A percentile compares a stretch with the other conserved stretches of the same genome.
phyloP scores from a whole-genome alignment of 1,140 invertebrate species.

The Anagrus nilaparvatae region DNA sequence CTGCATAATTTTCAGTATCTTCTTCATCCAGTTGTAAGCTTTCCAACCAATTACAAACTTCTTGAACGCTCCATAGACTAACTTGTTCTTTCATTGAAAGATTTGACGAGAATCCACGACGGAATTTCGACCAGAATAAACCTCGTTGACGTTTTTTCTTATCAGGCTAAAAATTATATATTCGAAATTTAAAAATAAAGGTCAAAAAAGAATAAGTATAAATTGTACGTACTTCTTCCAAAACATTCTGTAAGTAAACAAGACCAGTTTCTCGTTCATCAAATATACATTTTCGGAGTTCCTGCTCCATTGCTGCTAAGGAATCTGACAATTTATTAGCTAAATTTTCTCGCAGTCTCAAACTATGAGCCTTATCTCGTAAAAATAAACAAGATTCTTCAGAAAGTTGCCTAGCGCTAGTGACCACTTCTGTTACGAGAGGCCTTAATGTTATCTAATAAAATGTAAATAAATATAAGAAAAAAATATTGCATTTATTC shows the following conservation, averaged over 20 bases:
- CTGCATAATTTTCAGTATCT: no score
- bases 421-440: constrained; percentile 51
- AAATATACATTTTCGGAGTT: constrained; percentile 57
- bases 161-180: constrained; percentile 42
- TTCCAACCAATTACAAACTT: constrained; percentile 77
- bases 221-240: constrained; percentile 34
- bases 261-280: constrained; percentile 48
- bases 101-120: constrained; percentile 25
- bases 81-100: constrained; percentile 29
- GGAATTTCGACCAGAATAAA: constrained; percentile 51
- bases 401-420: constrained; percentile 57
- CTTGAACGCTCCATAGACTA: constrained; percentile 57
- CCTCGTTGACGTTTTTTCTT: constrained; percentile 46
- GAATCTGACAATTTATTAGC: constrained; percentile 55
- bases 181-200: not conserved
- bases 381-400: constrained; percentile 63
- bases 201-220: not conserved
- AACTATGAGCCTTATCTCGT: constrained; percentile 55
- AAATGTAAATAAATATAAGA: not conserved
- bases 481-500: not conserved
- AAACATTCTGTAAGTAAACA: constrained; percentile 47
- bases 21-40: constrained; percentile 76
- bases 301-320: constrained; percentile 55
- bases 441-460: constrained; percentile 46
- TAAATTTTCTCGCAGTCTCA: constrained; percentile 53